Conservation (phyloP, 2,888 invertebrate genomes). For the Anagyrus pseudococci region DNA sequence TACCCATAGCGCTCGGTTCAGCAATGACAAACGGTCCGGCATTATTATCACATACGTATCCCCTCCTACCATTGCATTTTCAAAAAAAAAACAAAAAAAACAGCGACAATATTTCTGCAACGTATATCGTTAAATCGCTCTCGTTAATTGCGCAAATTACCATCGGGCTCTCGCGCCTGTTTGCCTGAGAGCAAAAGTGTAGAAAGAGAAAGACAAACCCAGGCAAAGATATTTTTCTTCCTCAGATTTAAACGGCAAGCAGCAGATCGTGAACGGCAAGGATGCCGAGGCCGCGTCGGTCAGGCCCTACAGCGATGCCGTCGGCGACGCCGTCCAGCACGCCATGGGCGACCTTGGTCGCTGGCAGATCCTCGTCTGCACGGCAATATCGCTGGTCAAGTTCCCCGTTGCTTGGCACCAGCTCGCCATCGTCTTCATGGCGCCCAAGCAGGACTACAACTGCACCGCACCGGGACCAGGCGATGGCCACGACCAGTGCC, state of each 20-base stretch:
- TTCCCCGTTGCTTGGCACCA: conserved; percentile 85
- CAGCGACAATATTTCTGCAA: too few species aligned
- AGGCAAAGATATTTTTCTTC: too few species aligned
- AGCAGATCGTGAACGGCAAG: conserved; percentile 43
- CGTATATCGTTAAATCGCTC: too few species aligned
- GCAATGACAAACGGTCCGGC: background rate
- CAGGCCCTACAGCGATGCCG: conserved; percentile 36
- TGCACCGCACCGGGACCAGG: conserved; percentile 61
- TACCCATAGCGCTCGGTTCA: background rate
- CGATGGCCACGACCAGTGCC: conserved; percentile 48
- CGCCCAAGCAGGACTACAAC: conserved; percentile 70
- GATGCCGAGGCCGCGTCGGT: conserved; percentile 41
- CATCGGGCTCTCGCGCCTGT: too few species aligned
- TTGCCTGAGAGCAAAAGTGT: too few species aligned
- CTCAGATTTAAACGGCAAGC: conserved; percentile 52
- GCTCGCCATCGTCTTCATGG: conserved; percentile 78
- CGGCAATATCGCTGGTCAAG: conserved; percentile 74
- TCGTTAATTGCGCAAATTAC: too few species aligned
- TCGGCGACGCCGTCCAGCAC: conserved; percentile 71
- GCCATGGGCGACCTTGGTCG: conserved; percentile 76
- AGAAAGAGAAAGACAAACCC: too few species aligned
- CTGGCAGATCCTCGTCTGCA: conserved; percentile 78
- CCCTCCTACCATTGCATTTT: background rate
- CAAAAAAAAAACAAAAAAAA: too few species aligned
- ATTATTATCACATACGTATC: background rate